Percentiles rank a stretch among this genome's conserved stretches.
These are phyloP conservation scores for Hedychridium roseum DNA, from an alignment of 2,888 invertebrate genomes.

Conservation along the genomic window DNA sequence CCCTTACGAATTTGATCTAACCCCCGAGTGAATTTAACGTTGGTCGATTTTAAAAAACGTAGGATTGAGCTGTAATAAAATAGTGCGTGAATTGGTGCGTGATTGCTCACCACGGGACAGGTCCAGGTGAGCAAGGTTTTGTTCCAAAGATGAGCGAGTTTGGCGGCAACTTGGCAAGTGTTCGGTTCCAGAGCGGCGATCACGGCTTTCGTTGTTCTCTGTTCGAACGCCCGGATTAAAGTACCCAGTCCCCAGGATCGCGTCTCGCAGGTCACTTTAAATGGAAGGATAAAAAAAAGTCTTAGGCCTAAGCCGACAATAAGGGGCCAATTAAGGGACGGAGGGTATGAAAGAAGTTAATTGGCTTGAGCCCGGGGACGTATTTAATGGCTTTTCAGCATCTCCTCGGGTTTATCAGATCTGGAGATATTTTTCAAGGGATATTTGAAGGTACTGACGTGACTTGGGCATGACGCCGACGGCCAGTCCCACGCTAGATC, in stretches of 20 bases:
- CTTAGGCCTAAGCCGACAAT: not conserved
- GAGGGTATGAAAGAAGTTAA: constrained; percentile 6
- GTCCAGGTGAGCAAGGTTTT: constrained; percentile 67
- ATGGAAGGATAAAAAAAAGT: constrained; percentile 20
- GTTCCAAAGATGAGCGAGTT: constrained; percentile 66
- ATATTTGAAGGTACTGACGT: constrained; percentile 41
- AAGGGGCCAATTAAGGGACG: not conserved
- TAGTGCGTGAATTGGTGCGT: not conserved
- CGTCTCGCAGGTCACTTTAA: constrained; percentile 65
- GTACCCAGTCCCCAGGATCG: constrained; percentile 63
- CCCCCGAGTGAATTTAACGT: not conserved
- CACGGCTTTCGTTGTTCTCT: constrained; percentile 61
- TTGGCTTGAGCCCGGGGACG: constrained; percentile 3
- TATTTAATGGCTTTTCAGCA: not conserved
- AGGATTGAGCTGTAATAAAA: not conserved
- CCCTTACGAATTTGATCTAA: not conserved
- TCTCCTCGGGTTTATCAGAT: not conserved
- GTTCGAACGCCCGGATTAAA: constrained; percentile 63
- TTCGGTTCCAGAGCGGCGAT: constrained; percentile 66
- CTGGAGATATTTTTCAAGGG: constrained; percentile 8
- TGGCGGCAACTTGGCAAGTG: constrained; percentile 65
- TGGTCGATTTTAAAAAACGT: not conserved
- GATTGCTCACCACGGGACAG: constrained; percentile 65
- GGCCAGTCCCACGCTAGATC: constrained; percentile 42
- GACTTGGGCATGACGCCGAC: constrained; percentile 48